Base-by-base conservation (phyloP, 1,140 invertebrate genomes). In the Drosophila truncata region DNA sequence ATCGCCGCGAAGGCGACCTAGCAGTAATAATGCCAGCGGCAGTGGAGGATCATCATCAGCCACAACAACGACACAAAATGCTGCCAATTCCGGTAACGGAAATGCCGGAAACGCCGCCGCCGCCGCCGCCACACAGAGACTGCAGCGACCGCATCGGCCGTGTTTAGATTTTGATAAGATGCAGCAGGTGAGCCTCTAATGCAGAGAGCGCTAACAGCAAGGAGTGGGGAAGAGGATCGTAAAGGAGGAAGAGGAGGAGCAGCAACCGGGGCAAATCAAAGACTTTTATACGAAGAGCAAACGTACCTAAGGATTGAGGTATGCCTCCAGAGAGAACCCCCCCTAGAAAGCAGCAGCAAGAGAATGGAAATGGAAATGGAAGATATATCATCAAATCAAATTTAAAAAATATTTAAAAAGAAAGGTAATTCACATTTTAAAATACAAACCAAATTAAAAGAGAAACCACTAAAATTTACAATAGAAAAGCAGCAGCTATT, bases 111-210 rank as follows among this genome's bases (percentile, higher is more conserved):
- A 78, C 47, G 79, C 65, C 55, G 58, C 58, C 18, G 78, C 64
- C 52, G 55, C 55, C n/a, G 82, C 83, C 65, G 94, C 93, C 93
- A 95, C 94, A 90, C 95, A 72, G 94, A 95, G 94, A 88, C 95
- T 94, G 65, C 94, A 95, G 83, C 93, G 94, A 78, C 94, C 95
- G 71, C 96, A 96, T 88, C 95, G 97, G 92, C 97, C 97, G 75
- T 97, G 97, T 93, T 95, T 98, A 91, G 97, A 98, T 94, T 98
- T 98, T 93, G 97, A 98, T 94, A 98, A 98, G 95, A 98, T 98
- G 97, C 97, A 98, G 94, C 92, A 93, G 78, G 92, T 93, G 77
- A 93, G 87, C 82, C 88, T 92, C 80, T 92, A 92, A 92, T 92
- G 84, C 80, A 90, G 86, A 84, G 83, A 71, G 63, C 67, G 78